Conservation (phyloP, 2,113 vertebrate genomes). For the Nymphicus hollandicus region DNA sequence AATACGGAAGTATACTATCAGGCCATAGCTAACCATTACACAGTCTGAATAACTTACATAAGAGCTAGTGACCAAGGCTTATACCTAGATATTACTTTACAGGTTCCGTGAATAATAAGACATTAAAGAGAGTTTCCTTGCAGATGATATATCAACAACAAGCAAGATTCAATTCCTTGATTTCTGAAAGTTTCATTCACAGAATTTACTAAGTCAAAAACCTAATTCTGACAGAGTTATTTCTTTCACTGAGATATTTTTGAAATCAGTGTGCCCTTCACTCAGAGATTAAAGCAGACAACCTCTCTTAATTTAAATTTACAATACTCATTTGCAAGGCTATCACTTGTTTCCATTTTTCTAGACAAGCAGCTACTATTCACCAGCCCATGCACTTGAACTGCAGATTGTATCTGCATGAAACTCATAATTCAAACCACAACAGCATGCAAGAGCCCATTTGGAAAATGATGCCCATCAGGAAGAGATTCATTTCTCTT, state of each 20-base stretch:
- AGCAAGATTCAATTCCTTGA: background rate
- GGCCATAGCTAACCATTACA: background rate
- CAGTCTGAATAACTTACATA: background rate
- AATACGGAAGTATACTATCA: background rate
- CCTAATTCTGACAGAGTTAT: background rate
- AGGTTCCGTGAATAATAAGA: background rate
- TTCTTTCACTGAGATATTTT: background rate
- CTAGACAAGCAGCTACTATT: constrained; percentile 47
- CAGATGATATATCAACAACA: background rate
- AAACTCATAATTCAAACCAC: constrained; percentile 54
- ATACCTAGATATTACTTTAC: background rate
- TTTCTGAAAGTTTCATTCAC: background rate
- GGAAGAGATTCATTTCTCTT: constrained; percentile 46
- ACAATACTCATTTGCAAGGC: constrained; percentile 5
- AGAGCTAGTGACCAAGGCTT: background rate
- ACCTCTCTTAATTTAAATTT: constrained; percentile 48
- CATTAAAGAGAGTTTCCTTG: background rate
- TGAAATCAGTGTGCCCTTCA: constrained; percentile 14
- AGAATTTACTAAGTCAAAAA: background rate
- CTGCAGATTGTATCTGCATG: constrained; percentile 40
- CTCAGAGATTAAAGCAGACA: constrained; percentile 14
- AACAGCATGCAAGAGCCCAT: constrained; percentile 35
- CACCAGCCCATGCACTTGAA: constrained; percentile 20
- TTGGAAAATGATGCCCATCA: constrained; percentile 57
- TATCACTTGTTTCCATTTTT: constrained; percentile 53